These are phyloP conservation scores for Chrysodeixis includens DNA, from an alignment of 2,888 invertebrate species.

Conservation along the genomic window DNA sequence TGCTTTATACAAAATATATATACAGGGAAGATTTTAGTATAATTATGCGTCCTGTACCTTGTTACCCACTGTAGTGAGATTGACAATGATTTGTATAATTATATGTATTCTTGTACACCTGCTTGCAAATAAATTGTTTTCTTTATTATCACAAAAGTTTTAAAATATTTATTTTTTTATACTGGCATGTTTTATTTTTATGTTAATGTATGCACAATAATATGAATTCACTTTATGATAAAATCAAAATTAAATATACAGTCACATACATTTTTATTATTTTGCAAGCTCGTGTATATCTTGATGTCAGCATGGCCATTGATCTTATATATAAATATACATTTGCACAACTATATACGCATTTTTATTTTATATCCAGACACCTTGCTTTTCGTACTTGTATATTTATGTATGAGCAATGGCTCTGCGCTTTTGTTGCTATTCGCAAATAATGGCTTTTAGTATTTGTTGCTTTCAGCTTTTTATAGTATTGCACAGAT, in stretches of 20 bases:
- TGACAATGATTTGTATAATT: constrained; percentile 32
- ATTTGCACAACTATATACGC: constrained; percentile 68
- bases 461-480: constrained; percentile 11
- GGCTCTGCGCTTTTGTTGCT: constrained; percentile 66
- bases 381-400: constrained; percentile 60
- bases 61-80: constrained; percentile 53
- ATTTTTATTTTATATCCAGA: constrained; percentile 77
- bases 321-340: constrained; percentile 85
- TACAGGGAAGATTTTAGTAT: constrained; percentile 46
- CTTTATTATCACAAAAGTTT: background rate
- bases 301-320: constrained; percentile 80
- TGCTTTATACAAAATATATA: constrained; percentile 47
- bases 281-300: constrained; percentile 48
- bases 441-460: constrained; percentile 17
- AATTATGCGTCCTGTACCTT: constrained; percentile 36
- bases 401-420: constrained; percentile 83
- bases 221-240: no score
- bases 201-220: background rate
- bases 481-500: background rate
- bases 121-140: constrained; percentile 31
- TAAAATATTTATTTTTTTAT: no score
- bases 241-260: background rate
- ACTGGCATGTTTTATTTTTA: no score
- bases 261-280: constrained; percentile 8
- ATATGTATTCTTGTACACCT: constrained; percentile 30